Percentiles rank a stretch among this genome's conserved stretches.
Conservation (phyloP, 2,113 vertebrate species). For the Callospermophilus lateralis region DNA sequence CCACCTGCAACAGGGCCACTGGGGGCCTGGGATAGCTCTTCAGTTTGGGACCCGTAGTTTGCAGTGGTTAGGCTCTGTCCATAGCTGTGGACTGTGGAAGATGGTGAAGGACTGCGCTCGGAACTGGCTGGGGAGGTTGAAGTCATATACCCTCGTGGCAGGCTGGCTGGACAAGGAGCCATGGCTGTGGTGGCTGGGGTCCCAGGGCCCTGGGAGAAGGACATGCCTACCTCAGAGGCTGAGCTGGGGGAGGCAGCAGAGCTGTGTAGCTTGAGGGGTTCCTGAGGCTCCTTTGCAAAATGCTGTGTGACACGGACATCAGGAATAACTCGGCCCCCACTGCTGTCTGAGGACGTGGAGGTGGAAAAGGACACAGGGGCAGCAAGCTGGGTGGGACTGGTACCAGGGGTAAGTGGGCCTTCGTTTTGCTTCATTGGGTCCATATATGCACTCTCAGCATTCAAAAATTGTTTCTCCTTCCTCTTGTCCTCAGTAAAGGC, state of each 20-base stretch:
- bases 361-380: conserved; percentile 93
- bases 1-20: conserved; percentile 60
- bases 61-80: conserved; percentile 64
- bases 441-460: conserved; percentile 90
- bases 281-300: conserved; percentile 94
- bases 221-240: conserved; percentile 72
- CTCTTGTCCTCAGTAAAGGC: conserved; percentile 85
- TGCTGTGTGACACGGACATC: conserved; percentile 95
- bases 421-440: conserved; percentile 89
- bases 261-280: conserved; percentile 91
- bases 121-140: conserved; percentile 53
- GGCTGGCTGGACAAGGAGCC: conserved; percentile 48
- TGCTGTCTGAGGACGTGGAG: conserved; percentile 78
- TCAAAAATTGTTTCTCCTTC: conserved; percentile 93
- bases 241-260: conserved; percentile 88
- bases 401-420: conserved; percentile 94
- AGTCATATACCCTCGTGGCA: conserved; percentile 77
- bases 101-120: conserved; percentile 67
- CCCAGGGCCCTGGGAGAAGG: conserved; percentile 84
- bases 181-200: conserved; percentile 83
- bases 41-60: conserved; percentile 87
- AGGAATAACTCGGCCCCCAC: conserved; percentile 88
- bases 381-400: conserved; percentile 96
- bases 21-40: conserved; percentile 83
- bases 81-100: conserved; percentile 65